Conservation (phyloP, 1,140 invertebrate species). For the Drosophila arawakana region DNA sequence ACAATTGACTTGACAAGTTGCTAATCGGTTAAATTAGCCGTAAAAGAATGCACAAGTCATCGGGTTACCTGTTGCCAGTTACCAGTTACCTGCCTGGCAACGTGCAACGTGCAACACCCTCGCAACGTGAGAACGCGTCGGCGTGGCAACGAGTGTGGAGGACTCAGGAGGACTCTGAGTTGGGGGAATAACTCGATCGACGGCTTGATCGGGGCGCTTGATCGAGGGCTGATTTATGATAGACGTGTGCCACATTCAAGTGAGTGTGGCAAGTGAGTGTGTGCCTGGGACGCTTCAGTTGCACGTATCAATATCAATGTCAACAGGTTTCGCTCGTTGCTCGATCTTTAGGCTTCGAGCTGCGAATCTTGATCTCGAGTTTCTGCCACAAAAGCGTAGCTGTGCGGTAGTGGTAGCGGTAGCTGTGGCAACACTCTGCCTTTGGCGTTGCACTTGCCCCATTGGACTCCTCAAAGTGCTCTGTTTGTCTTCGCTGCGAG, state of each 20-base stretch:
- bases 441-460: slow-evolving; percentile 8
- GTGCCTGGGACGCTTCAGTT: slow-evolving; percentile 12
- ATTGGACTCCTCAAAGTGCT: not conserved
- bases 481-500: slow-evolving; percentile 1
- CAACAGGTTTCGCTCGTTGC: slow-evolving; percentile 64
- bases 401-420: not conserved
- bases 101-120: slow-evolving; percentile 55
- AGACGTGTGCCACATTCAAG: slow-evolving; percentile 71
- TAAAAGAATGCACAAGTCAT: slow-evolving; percentile 77
- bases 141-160: not conserved
- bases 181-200: slow-evolving; percentile 21
- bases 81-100: too few relatives aligned
- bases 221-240: slow-evolving; percentile 62
- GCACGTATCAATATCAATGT: slow-evolving; percentile 72
- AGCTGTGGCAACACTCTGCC: not conserved
- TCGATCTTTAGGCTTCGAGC: slow-evolving; percentile 5
- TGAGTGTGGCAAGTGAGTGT: slow-evolving; percentile 18
- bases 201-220: slow-evolving; percentile 23
- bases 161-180: not conserved
- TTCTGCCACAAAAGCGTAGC: slow-evolving; percentile 3
- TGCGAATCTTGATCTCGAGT: slow-evolving; percentile 28
- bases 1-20: slow-evolving; percentile 60
- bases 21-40: slow-evolving; percentile 82
- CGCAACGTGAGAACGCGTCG: slow-evolving; percentile 73
- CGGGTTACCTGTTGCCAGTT: slow-evolving; percentile 53